Base-by-base conservation (phyloP, 2,113 vertebrate genomes). In the Rhombomys opimus region DNA sequence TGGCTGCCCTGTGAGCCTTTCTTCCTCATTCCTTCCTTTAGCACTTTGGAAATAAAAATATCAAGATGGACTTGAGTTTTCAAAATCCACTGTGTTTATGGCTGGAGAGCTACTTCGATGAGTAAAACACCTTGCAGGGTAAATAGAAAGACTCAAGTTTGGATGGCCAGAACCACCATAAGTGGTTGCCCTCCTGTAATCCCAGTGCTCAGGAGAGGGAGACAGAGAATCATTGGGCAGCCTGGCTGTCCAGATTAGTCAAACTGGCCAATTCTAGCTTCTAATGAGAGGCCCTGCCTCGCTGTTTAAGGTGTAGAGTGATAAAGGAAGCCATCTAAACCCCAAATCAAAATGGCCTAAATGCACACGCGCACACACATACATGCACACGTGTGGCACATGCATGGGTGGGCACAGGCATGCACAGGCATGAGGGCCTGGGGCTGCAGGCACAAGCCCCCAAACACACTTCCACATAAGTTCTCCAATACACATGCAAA, bases 31-130 rank as follows among this genome's bases (percentile, higher is more conserved):
- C 23, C 73, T 54, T 57, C 73, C 86, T 13, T 91, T 50, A 95
- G 77, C 52, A 81, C 9, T 94, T 85, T 54, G 91, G 9, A 94
- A 94, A 90, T 81, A 92, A 54, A 94, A n/a, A 84, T 89, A 52
- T 22, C 82, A 80, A 97, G 77, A 75, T 18, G 1, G 65, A 86
- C 18, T 57, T 9, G 5, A 68, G n/a, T 65, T 72, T 59, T 41
- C 50, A 91, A 96, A 85, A 65, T n/a, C 8, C 46, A n/a, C 15
- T n/a, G 35, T 87, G 86, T 54, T 50, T 27, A 67, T 6, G 27
- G 61, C 17, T 7, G 82, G 41, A 67, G 27, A 32, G 82, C 32
- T 32, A 50, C 38, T 27, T 67, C 4, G 2, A 12, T 50, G 61
- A 0, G 4, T 85, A 27, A 85, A 52, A 52, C 25, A 52, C 27